Conservation (phyloP, 2,888 invertebrate species). For the Coelogynopora nodosa region DNA sequence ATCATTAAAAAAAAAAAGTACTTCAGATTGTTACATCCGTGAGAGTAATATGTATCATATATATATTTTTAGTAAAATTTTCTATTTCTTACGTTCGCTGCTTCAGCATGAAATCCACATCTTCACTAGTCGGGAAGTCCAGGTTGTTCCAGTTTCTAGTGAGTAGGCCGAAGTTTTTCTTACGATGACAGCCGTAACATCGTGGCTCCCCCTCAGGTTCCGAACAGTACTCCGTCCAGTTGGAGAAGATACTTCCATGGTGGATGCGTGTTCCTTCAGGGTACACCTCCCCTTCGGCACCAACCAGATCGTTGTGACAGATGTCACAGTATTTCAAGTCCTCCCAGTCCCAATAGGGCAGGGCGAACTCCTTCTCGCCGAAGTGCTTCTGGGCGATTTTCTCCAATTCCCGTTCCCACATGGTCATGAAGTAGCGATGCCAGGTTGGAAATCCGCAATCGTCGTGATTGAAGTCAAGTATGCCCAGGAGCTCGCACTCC, state of each 20-base stretch:
- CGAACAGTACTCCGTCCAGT: conserved; percentile 41
- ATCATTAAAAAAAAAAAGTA: too few species aligned
- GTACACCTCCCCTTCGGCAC: conserved; percentile 32
- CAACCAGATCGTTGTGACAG: conserved; percentile 44
- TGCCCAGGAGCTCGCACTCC: not conserved
- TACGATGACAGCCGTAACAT: conserved; percentile 43
- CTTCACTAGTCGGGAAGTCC: conserved; percentile 32
- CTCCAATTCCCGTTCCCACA: conserved; percentile 41
- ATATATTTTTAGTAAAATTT: too few species aligned
- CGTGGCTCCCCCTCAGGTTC: conserved; percentile 32
- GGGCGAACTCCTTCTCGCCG: conserved; percentile 32
- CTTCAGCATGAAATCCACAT: conserved; percentile 31
- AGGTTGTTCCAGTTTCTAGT: conserved; percentile 38
- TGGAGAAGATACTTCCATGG: conserved; percentile 39
- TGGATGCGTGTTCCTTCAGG: conserved; percentile 34
- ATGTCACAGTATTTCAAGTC: conserved; percentile 41
- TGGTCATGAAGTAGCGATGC: conserved; percentile 46
- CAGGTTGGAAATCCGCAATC: conserved; percentile 42
- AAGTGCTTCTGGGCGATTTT: conserved; percentile 42
- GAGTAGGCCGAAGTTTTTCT: not conserved
- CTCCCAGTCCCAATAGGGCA: conserved; percentile 45
- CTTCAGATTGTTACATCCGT: too few species aligned
- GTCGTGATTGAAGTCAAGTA: conserved; percentile 40
- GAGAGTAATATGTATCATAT: too few species aligned
- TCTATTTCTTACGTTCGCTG: not conserved